Evolutionary conservation across 2,888 invertebrate species (phyloP).

Genomic region (Caenorhabditis macrosperma): DNA sequence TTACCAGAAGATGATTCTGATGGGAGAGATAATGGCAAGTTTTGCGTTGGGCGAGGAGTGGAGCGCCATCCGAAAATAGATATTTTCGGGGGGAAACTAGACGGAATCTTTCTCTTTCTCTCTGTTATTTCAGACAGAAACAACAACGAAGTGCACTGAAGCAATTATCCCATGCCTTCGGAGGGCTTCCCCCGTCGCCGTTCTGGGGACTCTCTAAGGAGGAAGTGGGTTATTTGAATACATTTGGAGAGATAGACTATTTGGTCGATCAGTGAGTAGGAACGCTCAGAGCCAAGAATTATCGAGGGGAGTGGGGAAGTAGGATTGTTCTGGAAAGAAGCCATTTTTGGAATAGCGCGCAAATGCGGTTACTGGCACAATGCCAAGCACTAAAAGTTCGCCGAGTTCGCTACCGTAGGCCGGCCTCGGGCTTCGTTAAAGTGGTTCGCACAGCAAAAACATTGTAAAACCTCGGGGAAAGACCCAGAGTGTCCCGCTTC

Average conservation of each 20-base stretch:
- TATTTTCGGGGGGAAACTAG: not conserved
- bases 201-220: not conserved
- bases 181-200: not conserved
- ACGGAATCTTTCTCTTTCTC: not conserved
- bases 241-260: not conserved
- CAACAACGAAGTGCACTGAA: not conserved
- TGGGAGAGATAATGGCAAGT: not conserved
- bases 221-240: not conserved
- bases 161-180: constrained; percentile 1
- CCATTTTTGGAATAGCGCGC: too few species aligned
- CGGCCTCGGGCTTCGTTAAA: not conserved
- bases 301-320: too few species aligned
- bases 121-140: constrained; percentile 3
- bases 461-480: not conserved
- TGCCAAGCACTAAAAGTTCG: too few species aligned
- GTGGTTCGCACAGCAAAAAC: not conserved
- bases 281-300: too few species aligned
- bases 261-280: not conserved
- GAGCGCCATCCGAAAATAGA: not conserved
- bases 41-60: too few species aligned
- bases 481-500: not conserved
- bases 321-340: too few species aligned
- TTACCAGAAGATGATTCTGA: not conserved
- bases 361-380: too few species aligned
- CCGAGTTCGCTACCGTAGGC: not conserved